A percentile compares a stretch with the other conserved stretches of the same genome.
These are phyloP conservation scores for Scaeva pyrastri DNA, from an alignment of 2,888 invertebrate genomes.

Conservation along the genomic window DNA sequence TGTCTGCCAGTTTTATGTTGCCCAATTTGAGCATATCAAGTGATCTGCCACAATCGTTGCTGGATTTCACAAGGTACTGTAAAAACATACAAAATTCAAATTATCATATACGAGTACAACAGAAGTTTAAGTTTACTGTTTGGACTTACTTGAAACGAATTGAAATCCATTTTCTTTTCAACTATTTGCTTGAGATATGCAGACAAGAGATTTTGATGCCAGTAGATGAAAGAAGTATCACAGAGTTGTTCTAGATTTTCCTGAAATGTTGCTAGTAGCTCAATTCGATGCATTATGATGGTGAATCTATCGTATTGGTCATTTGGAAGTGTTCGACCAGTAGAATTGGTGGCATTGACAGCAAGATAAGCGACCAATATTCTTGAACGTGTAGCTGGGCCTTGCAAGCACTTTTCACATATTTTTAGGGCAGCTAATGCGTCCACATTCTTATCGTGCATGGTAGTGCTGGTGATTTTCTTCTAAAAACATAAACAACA, in stretches of 20 bases:
- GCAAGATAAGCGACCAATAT: slow-evolving; percentile 88
- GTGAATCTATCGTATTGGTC: slow-evolving; percentile 88
- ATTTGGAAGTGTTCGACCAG: slow-evolving; percentile 83
- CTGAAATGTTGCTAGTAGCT: slow-evolving; percentile 87
- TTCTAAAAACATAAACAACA: slow-evolving; percentile 82
- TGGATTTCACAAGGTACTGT: slow-evolving; percentile 85
- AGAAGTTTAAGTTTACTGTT: not conserved
- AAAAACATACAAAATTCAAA: slow-evolving; percentile 73
- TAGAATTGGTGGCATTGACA: slow-evolving; percentile 87
- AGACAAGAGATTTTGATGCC: slow-evolving; percentile 91
- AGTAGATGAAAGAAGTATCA: slow-evolving; percentile 91
- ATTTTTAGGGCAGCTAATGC: slow-evolving; percentile 90
- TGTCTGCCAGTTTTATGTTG: slow-evolving; percentile 78
- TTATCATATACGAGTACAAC: not conserved
- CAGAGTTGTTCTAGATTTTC: slow-evolving; percentile 86
- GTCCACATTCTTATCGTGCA: slow-evolving; percentile 88
- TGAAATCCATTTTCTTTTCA: slow-evolving; percentile 87
- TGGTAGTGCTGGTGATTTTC: slow-evolving; percentile 87
- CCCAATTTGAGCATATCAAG: slow-evolving; percentile 74
- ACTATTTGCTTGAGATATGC: slow-evolving; percentile 91
- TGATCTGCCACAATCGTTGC: slow-evolving; percentile 83
- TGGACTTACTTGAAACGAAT: slow-evolving; percentile 79
- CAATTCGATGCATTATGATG: slow-evolving; percentile 87
- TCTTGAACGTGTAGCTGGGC: slow-evolving; percentile 87
- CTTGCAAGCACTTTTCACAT: slow-evolving; percentile 88